Percentiles rank a stretch among this genome's conserved stretches.
Evolutionary conservation across 2,113 vertebrate species (phyloP).

Genomic region (Ptilorrhoa leucosticta): DNA sequence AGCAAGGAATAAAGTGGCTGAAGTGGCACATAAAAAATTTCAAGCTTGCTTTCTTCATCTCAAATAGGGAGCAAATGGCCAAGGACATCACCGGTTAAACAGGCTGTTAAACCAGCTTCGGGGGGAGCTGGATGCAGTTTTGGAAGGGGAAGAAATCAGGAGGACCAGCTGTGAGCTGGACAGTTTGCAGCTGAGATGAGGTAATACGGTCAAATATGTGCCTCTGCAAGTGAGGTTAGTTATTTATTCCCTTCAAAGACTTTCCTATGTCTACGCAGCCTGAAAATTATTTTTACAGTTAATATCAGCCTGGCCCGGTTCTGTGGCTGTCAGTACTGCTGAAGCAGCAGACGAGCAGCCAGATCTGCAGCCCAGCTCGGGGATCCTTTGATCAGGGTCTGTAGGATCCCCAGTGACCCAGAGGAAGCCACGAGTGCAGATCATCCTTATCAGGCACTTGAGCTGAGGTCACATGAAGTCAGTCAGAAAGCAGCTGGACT

Average conservation of each 20-base stretch:
- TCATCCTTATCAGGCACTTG: not conserved
- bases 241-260: constrained; percentile 8
- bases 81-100: not conserved
- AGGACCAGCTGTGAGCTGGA: constrained; percentile 37
- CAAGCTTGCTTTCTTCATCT: not conserved
- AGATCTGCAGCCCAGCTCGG: not conserved
- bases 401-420: not conserved
- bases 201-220: constrained; percentile 33
- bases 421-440: not conserved
- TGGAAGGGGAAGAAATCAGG: constrained; percentile 8
- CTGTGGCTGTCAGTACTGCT: not conserved
- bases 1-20: not conserved
- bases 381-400: not conserved
- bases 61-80: not conserved
- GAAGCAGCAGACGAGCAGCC: not conserved
- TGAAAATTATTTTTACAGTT: not conserved
- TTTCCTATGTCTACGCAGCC: not conserved
- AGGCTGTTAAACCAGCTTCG: not conserved
- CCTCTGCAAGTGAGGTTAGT: not conserved
- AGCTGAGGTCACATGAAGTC: not conserved
- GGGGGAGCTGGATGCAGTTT: not conserved
- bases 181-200: constrained; percentile 41
- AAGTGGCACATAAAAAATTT: not conserved
- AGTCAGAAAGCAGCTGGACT: not conserved
- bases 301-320: not conserved